These are phyloP conservation scores for Muricea muricata DNA, from an alignment of 92 coral and sea anemone genomes.

Conservation along the genomic window DNA sequence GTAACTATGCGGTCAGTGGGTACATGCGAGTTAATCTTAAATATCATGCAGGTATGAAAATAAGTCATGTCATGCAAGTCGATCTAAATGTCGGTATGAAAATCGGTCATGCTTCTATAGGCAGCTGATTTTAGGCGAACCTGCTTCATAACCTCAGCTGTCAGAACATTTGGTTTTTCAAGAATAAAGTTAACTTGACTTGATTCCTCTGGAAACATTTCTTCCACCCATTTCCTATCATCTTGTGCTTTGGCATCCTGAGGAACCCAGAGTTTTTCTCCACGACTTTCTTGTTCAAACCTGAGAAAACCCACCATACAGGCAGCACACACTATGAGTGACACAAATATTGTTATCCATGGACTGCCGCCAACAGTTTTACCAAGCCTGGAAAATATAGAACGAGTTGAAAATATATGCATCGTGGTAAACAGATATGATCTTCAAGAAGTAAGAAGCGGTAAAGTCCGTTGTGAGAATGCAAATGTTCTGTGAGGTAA, in stretches of 20 bases:
- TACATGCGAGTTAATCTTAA: too few relatives aligned
- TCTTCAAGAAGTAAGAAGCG: too few relatives aligned
- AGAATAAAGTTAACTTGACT: constrained; percentile 57
- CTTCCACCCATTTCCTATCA: constrained; percentile 81
- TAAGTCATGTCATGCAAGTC: too few relatives aligned
- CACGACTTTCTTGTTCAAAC: constrained; percentile 80
- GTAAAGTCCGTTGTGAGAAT: too few relatives aligned
- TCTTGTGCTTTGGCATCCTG: constrained; percentile 70
- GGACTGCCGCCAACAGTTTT: constrained; percentile 83
- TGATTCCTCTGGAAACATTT: constrained; percentile 72
- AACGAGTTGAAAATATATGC: neutral
- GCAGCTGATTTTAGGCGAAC: too few relatives aligned
- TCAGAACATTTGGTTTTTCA: constrained; percentile 67
- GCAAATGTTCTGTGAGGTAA: too few relatives aligned
- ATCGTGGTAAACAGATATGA: too few relatives aligned
- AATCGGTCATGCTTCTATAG: too few relatives aligned
- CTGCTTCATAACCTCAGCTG: constrained; percentile 54
- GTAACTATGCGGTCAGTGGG: too few relatives aligned
- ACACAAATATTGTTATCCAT: constrained; percentile 76
- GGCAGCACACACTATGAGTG: constrained; percentile 64
- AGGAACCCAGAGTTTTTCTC: constrained; percentile 89
- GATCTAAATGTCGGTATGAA: too few relatives aligned
- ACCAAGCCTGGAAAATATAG: constrained; percentile 69
- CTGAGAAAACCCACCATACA: constrained; percentile 76
- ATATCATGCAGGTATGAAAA: too few relatives aligned